A percentile compares a stretch with the other conserved stretches of the same genome.
Conservation (phyloP, 2,797 vertebrate genomes). For the Enteromius fasciolatus region DNA sequence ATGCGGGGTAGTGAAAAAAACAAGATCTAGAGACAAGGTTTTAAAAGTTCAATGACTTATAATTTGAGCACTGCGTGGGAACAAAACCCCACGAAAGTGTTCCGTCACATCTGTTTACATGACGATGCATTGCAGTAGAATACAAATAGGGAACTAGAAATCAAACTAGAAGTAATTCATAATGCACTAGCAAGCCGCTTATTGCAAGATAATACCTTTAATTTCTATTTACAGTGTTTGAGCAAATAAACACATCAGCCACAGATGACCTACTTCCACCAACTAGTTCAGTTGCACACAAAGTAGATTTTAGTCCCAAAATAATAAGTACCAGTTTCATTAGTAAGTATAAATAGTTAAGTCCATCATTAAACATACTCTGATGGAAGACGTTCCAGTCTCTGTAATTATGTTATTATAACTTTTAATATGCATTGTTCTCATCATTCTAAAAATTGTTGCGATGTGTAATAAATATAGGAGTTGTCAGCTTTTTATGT, state of each 20-base stretch:
- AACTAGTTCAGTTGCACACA: slow-evolving; percentile 12
- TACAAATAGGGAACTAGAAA: not conserved
- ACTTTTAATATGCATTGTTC: slow-evolving; percentile 7
- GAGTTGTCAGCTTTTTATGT: not conserved
- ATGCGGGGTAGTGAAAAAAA: not conserved
- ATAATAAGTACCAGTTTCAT: not conserved
- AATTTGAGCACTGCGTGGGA: not conserved
- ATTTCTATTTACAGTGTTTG: not conserved
- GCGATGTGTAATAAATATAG: not conserved
- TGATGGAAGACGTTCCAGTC: not conserved
- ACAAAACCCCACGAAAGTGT: not conserved
- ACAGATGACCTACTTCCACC: not conserved
- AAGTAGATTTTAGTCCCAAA: not conserved
- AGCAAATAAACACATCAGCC: not conserved
- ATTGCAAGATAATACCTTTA: not conserved
- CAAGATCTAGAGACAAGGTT: not conserved
- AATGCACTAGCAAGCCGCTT: not conserved
- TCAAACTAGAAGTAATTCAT: not conserved
- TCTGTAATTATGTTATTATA: slow-evolving; percentile 6
- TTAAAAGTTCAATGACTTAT: not conserved
- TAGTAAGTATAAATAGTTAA: slow-evolving; percentile 17
- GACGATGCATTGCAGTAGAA: not conserved
- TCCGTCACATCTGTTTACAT: no score
- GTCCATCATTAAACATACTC: slow-evolving; percentile 7
- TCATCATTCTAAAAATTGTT: not conserved